These are phyloP conservation scores for Notocelia uddmanniana DNA, from an alignment of 2,888 invertebrate species.

Conservation along the genomic window DNA sequence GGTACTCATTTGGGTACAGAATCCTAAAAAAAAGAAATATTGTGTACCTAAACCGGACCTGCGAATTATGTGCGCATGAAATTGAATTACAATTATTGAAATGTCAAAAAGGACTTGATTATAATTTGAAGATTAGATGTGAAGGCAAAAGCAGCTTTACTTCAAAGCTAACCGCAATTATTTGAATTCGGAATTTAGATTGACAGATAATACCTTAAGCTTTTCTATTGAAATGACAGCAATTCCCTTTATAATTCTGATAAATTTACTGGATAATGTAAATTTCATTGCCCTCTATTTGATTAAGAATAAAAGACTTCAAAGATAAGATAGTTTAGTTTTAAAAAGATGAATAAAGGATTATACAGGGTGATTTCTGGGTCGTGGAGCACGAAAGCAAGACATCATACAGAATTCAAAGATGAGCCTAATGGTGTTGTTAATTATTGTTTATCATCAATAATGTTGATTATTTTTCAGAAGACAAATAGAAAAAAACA, in stretches of 20 bases:
- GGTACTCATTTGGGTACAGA: not conserved
- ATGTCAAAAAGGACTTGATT: not conserved
- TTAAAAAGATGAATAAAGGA: not conserved
- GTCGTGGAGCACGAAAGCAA: too few relatives aligned
- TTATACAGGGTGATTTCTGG: too few relatives aligned
- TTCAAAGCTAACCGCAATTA: not conserved
- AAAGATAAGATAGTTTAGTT: not conserved
- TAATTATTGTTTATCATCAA: too few relatives aligned
- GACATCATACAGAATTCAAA: too few relatives aligned
- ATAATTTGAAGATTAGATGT: not conserved
- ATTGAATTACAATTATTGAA: not conserved
- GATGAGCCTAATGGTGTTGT: too few relatives aligned
- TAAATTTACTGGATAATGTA: not conserved
- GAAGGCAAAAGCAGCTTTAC: not conserved
- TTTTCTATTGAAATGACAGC: slow-evolving; percentile 5
- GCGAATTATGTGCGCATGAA: too few relatives aligned
- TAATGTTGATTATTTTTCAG: too few relatives aligned
- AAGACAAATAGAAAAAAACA: too few relatives aligned
- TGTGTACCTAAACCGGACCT: too few relatives aligned
- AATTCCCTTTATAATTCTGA: slow-evolving; percentile 1
- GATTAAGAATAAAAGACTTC: not conserved
- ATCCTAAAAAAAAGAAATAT: not conserved
- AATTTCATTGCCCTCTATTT: not conserved
- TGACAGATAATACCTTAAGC: not conserved
- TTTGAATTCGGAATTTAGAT: not conserved